Percentiles rank a stretch among this genome's conserved stretches.
Conservation (phyloP, 2,888 invertebrate genomes). For the Watsonalla cultraria region DNA sequence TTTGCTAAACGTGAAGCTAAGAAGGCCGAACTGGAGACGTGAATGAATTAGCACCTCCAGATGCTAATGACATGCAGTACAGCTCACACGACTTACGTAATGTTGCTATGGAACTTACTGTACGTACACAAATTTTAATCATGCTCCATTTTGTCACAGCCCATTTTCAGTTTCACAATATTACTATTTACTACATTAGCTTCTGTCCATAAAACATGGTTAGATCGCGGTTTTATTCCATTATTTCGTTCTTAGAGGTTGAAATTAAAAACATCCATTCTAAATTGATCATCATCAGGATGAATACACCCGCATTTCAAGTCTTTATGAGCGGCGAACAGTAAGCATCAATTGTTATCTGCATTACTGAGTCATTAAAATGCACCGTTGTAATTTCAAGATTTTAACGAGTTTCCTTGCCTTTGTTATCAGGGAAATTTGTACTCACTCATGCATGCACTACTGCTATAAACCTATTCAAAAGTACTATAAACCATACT, state of each 20-base stretch:
- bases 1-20: conserved; percentile 10
- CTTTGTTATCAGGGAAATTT: conserved; percentile 13
- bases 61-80: conserved; percentile 23
- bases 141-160: neutral
- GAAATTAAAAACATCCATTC: neutral
- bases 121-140: neutral
- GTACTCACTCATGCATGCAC: no score
- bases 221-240: no score
- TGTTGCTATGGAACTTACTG: neutral
- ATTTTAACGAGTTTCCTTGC: no score
- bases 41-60: conserved; percentile 44
- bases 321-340: no score
- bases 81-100: conserved; percentile 25
- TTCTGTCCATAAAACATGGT: no score
- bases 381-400: no score
- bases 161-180: no score
- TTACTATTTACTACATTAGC: neutral
- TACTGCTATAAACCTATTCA: neutral
- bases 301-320: no score
- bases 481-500: neutral
- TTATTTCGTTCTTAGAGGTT: neutral
- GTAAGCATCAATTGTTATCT: no score
- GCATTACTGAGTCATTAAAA: no score
- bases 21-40: conserved; percentile 20
- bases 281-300: no score